phyloP scores from a whole-genome alignment of 2,113 vertebrate species.

The Alexandromys fortis region DNA sequence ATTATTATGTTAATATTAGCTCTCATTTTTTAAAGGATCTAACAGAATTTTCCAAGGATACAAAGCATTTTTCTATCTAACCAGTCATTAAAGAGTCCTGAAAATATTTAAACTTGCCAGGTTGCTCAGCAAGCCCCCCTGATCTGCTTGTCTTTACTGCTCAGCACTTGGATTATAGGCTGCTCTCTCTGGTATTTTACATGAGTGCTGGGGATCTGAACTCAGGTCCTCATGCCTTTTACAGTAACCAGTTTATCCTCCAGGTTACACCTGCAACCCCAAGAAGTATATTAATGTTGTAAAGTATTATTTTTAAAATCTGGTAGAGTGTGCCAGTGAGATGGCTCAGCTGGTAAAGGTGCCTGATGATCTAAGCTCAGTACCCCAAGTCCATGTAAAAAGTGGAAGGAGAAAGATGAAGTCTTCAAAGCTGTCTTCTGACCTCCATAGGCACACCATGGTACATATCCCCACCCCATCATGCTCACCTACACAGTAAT shows the following conservation, averaged over 20 bases:
- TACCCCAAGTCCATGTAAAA: neutral
- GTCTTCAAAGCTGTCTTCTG: neutral
- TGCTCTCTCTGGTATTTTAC: neutral
- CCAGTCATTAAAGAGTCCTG: neutral
- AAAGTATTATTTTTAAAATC: neutral
- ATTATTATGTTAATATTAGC: neutral
- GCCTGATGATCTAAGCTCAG: neutral
- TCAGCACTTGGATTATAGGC: neutral
- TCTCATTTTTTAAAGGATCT: neutral
- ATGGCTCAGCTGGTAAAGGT: neutral
- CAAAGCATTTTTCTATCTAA: neutral
- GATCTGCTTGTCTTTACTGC: neutral
- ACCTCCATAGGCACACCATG: neutral
- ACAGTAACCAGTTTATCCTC: neutral
- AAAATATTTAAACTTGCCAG: neutral
- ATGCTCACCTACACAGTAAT: neutral
- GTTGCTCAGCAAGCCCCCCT: neutral
- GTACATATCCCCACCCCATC: too few relatives aligned
- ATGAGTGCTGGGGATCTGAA: neutral
- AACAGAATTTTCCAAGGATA: constrained; percentile 16
- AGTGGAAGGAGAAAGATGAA: neutral
- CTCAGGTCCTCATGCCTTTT: neutral
- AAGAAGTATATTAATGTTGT: neutral
- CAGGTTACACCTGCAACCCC: neutral
- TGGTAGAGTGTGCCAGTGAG: neutral